These are phyloP conservation scores for Syrista parreyssii DNA, from an alignment of 2,888 invertebrate genomes.

Conservation along the genomic window DNA sequence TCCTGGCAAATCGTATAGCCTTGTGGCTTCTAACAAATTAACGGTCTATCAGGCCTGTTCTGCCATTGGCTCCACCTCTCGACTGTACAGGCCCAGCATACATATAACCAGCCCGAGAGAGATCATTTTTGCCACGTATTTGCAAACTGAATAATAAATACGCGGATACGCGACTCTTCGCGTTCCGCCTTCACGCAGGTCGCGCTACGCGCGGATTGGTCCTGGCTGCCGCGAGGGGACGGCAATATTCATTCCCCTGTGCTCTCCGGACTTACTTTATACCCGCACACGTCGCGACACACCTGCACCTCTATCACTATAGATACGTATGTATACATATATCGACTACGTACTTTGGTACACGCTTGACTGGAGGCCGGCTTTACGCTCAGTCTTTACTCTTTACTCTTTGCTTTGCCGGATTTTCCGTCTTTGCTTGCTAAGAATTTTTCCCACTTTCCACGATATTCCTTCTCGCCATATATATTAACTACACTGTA, in stretches of 20 bases:
- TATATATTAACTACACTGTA: background rate
- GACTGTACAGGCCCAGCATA: conserved; percentile 27
- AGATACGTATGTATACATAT: conserved; percentile 32
- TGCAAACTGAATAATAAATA: conserved; percentile 67
- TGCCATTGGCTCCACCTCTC: conserved; percentile 57
- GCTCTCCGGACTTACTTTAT: conserved; percentile 31
- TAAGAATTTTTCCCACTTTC: background rate
- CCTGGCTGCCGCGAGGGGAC: conserved; percentile 60
- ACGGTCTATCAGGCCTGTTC: conserved; percentile 48
- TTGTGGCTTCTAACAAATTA: conserved; percentile 61
- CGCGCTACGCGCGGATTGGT: conserved; percentile 63
- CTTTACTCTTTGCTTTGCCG: conserved; percentile 32
- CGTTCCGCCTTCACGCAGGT: conserved; percentile 66
- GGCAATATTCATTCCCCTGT: conserved; percentile 56
- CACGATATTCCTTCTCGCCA: background rate
- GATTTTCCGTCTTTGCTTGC: background rate
- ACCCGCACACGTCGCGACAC: conserved; percentile 2
- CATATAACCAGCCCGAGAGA: conserved; percentile 45
- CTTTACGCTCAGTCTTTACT: conserved; percentile 17
- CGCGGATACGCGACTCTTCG: conserved; percentile 60
- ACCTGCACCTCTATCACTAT: conserved; percentile 16
- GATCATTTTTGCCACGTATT: conserved; percentile 65
- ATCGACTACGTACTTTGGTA: conserved; percentile 9
- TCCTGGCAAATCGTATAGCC: conserved; percentile 35
- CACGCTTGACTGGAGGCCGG: conserved; percentile 39